Conservation (phyloP, 2,797 vertebrate genomes). For the Mareca strepera region DNA sequence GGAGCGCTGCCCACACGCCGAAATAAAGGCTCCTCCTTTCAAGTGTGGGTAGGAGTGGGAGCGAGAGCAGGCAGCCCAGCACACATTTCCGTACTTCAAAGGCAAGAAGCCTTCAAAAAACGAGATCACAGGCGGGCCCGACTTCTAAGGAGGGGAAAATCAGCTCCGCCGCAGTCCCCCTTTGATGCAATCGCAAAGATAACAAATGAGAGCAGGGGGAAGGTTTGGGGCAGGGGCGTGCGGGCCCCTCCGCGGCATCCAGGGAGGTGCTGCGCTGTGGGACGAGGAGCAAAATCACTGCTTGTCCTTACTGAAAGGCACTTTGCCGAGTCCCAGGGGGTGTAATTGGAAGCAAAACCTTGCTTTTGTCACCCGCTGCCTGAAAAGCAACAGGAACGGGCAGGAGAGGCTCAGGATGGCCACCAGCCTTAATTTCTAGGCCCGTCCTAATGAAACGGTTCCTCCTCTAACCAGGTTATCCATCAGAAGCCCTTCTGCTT, state of each 20-base stretch:
- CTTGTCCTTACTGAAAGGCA: neutral
- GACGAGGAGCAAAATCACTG: neutral
- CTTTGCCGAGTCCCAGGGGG: neutral
- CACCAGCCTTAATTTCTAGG: neutral
- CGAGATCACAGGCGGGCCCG: slow-evolving; percentile 1
- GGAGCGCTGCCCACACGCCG: neutral
- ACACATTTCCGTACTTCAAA: slow-evolving; percentile 57
- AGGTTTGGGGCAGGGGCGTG: neutral
- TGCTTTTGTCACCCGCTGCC: neutral
- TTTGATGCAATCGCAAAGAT: slow-evolving; percentile 37
- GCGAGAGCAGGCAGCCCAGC: neutral
- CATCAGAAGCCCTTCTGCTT: neutral
- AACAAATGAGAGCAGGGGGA: neutral
- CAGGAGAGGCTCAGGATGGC: neutral
- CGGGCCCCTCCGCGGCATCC: neutral
- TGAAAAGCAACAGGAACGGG: neutral
- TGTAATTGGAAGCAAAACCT: slow-evolving; percentile 15
- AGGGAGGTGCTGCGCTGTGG: neutral
- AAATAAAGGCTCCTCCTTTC: slow-evolving; percentile 9
- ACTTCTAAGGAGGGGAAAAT: slow-evolving; percentile 49
- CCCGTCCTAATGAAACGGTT: neutral
- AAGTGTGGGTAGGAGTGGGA: neutral
- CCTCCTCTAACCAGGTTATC: neutral
- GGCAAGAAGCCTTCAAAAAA: slow-evolving; percentile 28
- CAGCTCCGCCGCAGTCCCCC: neutral